Percentiles rank a stretch among this genome's conserved stretches.
Conservation (phyloP, 2,888 invertebrate genomes). For the Diadegma fenestrale region DNA sequence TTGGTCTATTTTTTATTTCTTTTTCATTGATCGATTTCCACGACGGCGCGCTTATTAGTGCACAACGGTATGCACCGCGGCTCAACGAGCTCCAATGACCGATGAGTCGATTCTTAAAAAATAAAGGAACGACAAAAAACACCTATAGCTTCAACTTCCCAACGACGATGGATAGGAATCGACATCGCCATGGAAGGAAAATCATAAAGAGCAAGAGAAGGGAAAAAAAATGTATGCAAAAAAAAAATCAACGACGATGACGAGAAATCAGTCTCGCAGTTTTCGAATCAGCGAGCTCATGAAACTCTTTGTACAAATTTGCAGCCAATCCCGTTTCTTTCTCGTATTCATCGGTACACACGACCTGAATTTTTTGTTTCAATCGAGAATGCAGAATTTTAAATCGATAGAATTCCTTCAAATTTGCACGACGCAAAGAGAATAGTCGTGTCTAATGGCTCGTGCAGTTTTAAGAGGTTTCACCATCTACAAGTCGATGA, state of each 20-base stretch:
- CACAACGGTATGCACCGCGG: slow-evolving; percentile 57
- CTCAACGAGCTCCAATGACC: slow-evolving; percentile 69
- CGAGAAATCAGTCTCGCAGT: neutral
- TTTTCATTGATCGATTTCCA: slow-evolving; percentile 57
- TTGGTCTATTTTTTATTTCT: slow-evolving; percentile 15
- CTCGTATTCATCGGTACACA: neutral
- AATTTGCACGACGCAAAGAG: no score
- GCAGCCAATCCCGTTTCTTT: slow-evolving; percentile 12
- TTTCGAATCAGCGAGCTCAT: slow-evolving; percentile 32
- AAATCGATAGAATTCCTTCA: no score
- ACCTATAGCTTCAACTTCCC: neutral
- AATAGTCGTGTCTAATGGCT: no score
- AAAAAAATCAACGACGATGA: slow-evolving; percentile 8
- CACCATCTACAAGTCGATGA: no score
- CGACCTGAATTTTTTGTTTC: neutral
- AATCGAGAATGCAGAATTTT: no score
- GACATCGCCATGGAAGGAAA: neutral
- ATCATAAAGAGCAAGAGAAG: neutral
- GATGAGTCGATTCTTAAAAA: slow-evolving; percentile 69
- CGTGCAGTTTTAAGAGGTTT: no score
- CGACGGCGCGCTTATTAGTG: slow-evolving; percentile 71
- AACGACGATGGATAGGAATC: neutral
- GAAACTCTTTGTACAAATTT: slow-evolving; percentile 17
- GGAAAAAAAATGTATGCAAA: neutral
- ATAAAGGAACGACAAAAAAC: slow-evolving; percentile 37